Conservation (phyloP, 53 echinoderm and acorn worm genomes). For the Apostichopus leukothele region DNA sequence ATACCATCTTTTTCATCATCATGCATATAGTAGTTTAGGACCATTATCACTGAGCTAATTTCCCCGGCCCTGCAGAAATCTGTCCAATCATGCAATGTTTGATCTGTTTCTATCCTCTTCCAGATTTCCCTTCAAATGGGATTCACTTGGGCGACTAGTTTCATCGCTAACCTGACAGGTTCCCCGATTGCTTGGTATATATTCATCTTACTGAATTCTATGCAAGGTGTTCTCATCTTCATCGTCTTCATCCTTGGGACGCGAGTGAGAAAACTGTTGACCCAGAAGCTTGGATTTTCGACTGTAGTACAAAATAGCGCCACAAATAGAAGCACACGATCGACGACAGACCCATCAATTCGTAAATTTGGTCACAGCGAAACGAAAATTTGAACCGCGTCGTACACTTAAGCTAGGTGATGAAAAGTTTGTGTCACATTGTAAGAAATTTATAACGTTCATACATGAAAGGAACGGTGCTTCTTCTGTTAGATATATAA, state of each 20-base stretch:
- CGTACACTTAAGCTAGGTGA: not conserved
- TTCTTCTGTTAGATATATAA: no score
- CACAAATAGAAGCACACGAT: not conserved
- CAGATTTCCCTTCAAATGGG: constrained; percentile 27
- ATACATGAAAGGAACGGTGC: no score
- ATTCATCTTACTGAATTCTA: constrained; percentile 11
- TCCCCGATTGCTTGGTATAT: constrained; percentile 1
- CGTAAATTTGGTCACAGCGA: not conserved
- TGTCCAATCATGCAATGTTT: not conserved
- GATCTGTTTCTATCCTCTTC: not conserved
- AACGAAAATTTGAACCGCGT: not conserved
- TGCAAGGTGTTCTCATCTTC: constrained; percentile 9
- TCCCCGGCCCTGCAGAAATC: no score
- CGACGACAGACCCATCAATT: not conserved
- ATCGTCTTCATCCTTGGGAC: constrained; percentile 20
- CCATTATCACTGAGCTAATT: no score
- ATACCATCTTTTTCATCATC: no score
- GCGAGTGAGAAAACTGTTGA: constrained; percentile 4
- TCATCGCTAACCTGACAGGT: constrained; percentile 26
- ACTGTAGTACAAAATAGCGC: not conserved
- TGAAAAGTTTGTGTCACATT: not conserved
- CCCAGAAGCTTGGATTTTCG: constrained; percentile 10
- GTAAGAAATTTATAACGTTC: no score
- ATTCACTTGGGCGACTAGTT: constrained; percentile 10
- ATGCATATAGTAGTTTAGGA: no score